A percentile compares a stretch with the other conserved stretches of the same genome.
These are phyloP conservation scores for Chaetogeoica ovagalla DNA, from an alignment of 2,888 invertebrate genomes.

Conservation along the genomic window DNA sequence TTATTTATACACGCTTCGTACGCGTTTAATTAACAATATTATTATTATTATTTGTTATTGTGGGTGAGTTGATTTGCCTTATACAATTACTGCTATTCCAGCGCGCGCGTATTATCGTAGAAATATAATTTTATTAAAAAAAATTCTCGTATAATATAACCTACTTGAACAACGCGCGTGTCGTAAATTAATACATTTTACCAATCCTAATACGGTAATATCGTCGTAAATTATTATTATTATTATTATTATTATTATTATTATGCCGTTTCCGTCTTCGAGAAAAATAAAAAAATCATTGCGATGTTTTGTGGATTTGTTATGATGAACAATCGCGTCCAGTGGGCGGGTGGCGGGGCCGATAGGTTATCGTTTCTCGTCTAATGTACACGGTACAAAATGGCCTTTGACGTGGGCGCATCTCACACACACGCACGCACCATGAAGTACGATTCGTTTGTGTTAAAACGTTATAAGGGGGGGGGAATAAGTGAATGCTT, in stretches of 20 bases:
- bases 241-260: not conserved
- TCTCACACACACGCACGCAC: not conserved
- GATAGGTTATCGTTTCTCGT: not conserved
- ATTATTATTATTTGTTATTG: too few species aligned
- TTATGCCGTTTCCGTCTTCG: not conserved
- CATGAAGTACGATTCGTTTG: not conserved
- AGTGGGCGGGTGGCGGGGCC: too few species aligned
- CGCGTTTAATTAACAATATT: not conserved
- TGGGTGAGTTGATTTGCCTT: not conserved
- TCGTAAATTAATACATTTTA: too few species aligned
- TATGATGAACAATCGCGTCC: not conserved
- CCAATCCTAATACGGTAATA: too few species aligned
- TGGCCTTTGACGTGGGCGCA: constrained; percentile 5
- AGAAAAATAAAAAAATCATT: not conserved
- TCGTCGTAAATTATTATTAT: too few species aligned
- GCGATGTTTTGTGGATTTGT: not conserved
- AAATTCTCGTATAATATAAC: too few species aligned
- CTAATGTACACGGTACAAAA: not conserved
- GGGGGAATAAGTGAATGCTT: too few species aligned
- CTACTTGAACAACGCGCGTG: too few species aligned
- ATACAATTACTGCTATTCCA: not conserved
- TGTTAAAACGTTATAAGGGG: too few species aligned
- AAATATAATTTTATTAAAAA: too few species aligned
- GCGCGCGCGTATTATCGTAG: too few species aligned
- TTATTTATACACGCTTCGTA: not conserved